phyloP scores from a whole-genome alignment of 2,888 invertebrate genomes.

The Watsonalla cultraria region DNA sequence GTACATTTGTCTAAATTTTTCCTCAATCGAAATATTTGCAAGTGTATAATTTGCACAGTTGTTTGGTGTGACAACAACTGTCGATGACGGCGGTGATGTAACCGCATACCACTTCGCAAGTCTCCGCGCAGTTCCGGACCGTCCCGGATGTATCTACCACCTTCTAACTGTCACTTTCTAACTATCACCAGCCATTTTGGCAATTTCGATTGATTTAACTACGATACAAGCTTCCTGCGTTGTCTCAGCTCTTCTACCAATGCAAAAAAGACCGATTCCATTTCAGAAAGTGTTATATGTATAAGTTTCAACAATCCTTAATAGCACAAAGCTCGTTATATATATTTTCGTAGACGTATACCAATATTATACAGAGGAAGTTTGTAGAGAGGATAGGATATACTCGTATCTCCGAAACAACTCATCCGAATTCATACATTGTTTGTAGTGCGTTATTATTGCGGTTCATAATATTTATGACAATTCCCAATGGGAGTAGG shows the following conservation, averaged over 20 bases:
- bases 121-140: slow-evolving; percentile 46
- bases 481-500: slow-evolving; percentile 17
- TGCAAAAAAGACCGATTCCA: no score
- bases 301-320: no score
- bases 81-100: slow-evolving; percentile 31
- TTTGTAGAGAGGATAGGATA: no score
- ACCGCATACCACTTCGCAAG: slow-evolving; percentile 34
- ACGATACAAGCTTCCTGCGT: slow-evolving; percentile 2
- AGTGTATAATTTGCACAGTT: slow-evolving; percentile 5
- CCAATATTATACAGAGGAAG: no score
- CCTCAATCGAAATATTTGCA: slow-evolving; percentile 10
- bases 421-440: no score
- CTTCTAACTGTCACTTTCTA: slow-evolving; percentile 46
- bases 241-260: not conserved
- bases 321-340: no score
- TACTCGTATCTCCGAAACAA: no score
- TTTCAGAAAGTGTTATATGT: no score
- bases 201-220: slow-evolving; percentile 18
- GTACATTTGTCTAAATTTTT: slow-evolving; percentile 9
- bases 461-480: not conserved
- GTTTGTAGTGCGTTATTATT: no score
- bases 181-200: slow-evolving; percentile 19
- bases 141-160: slow-evolving; percentile 34
- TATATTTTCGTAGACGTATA: no score
- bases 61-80: slow-evolving; percentile 19